These are phyloP conservation scores for Aramus guarauna DNA, from an alignment of 2,113 vertebrate genomes.

Conservation along the genomic window DNA sequence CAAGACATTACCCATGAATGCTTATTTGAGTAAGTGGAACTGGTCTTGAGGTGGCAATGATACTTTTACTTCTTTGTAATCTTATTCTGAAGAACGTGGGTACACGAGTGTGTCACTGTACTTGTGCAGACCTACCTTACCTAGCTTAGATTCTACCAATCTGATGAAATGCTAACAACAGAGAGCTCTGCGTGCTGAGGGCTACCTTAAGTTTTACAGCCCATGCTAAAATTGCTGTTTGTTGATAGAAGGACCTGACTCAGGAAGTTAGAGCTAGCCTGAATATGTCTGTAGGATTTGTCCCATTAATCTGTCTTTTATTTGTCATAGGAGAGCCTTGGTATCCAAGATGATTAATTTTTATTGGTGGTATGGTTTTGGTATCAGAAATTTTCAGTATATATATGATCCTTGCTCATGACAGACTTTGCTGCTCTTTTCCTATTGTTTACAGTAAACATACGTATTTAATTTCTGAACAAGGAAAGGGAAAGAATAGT, in stretches of 20 bases:
- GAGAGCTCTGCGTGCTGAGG: background rate
- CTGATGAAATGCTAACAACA: background rate
- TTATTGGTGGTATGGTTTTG: background rate
- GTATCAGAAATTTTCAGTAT: background rate
- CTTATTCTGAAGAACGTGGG: background rate
- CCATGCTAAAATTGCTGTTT: background rate
- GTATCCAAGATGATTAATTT: background rate
- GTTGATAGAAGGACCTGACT: background rate
- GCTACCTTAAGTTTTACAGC: background rate
- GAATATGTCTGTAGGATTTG: background rate
- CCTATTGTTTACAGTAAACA: background rate
- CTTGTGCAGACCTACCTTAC: background rate
- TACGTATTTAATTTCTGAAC: background rate
- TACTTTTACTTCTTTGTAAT: background rate
- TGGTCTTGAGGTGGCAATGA: background rate
- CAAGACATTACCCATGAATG: background rate
- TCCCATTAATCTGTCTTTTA: background rate
- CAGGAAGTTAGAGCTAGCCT: background rate
- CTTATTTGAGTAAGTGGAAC: background rate
- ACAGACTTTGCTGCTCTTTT: background rate
- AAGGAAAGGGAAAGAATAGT: background rate
- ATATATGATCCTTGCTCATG: background rate
- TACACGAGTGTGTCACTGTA: rapidly evolving
- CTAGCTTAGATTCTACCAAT: background rate
- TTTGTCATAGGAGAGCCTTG: background rate